Conservation (phyloP, 2,113 vertebrate species). For the Trachemys scripta region DNA sequence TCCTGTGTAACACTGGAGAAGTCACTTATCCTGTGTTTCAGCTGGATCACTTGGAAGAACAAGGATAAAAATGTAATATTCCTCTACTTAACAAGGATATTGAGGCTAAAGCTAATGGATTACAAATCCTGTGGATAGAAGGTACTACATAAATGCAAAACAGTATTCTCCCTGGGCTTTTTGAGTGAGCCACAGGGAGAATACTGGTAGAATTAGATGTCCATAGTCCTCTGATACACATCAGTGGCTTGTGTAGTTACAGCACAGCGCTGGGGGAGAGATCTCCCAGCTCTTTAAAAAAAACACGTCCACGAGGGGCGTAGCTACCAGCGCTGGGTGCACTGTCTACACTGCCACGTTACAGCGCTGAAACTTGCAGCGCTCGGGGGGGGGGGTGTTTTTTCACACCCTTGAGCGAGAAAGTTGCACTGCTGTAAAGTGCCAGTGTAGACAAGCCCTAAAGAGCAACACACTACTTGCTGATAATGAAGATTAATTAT, state of each 20-base stretch:
- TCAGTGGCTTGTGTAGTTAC: background rate
- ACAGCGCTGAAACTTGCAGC: no score
- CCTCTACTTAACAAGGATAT: background rate
- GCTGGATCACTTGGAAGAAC: background rate
- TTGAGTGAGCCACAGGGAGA: background rate
- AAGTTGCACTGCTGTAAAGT: no score
- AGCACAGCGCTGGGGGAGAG: no score
- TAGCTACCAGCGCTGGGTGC: no score
- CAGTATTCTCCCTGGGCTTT: background rate
- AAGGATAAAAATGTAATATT: constrained; percentile 26
- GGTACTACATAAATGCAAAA: accelerated
- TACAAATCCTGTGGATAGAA: background rate
- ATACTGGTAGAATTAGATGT: accelerated
- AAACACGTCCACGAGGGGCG: no score
- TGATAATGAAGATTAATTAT: accelerated
- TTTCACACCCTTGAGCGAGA: no score
- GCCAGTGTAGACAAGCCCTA: no score
- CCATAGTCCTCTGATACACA: background rate
- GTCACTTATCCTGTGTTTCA: background rate
- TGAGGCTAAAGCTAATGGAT: background rate
- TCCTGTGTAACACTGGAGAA: constrained; percentile 15
- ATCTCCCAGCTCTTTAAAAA: no score
- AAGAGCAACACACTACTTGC: background rate
- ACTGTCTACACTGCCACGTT: no score
- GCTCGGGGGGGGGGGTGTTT: no score